phyloP scores from a whole-genome alignment of 2,797 vertebrate genomes.

The Paedocypris micromegethes region DNA sequence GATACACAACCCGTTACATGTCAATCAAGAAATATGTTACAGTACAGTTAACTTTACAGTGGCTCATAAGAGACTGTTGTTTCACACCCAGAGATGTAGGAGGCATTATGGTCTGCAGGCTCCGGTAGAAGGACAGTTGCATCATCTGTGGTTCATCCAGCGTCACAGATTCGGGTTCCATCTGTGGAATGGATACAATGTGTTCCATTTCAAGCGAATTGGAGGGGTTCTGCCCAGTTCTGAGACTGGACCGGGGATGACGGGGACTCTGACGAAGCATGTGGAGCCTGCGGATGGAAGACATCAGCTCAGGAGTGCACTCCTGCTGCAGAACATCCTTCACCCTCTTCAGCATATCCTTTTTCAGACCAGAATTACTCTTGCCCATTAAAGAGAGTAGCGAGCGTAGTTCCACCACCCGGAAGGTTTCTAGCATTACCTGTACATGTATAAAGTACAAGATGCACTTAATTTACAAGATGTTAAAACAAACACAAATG shows the following conservation, averaged over 20 bases:
- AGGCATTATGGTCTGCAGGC: slow-evolving; percentile 75
- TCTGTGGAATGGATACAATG: too few relatives aligned
- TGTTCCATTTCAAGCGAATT: too few relatives aligned
- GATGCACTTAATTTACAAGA: neutral
- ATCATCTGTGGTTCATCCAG: slow-evolving; percentile 70
- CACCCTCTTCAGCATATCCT: slow-evolving; percentile 75
- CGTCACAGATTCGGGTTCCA: slow-evolving; percentile 2
- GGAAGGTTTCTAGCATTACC: slow-evolving; percentile 81
- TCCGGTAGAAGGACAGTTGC: slow-evolving; percentile 77
- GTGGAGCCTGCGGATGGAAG: slow-evolving; percentile 77
- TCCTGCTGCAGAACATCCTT: slow-evolving; percentile 74
- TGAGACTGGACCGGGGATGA: neutral
- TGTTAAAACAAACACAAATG: neutral
- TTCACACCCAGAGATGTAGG: slow-evolving; percentile 74
- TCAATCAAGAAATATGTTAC: too few relatives aligned
- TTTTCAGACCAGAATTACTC: slow-evolving; percentile 80
- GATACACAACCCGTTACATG: too few relatives aligned
- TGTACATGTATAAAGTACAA: slow-evolving; percentile 27
- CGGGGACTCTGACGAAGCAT: slow-evolving; percentile 64
- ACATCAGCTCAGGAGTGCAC: slow-evolving; percentile 75
- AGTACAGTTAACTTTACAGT: too few relatives aligned
- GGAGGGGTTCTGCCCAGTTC: slow-evolving; percentile 6
- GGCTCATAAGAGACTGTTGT: too few relatives aligned
- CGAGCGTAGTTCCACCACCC: slow-evolving; percentile 79
- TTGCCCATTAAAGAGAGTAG: slow-evolving; percentile 76